phyloP scores from a whole-genome alignment of 2,888 invertebrate species.

The Sisyra terminalis region DNA sequence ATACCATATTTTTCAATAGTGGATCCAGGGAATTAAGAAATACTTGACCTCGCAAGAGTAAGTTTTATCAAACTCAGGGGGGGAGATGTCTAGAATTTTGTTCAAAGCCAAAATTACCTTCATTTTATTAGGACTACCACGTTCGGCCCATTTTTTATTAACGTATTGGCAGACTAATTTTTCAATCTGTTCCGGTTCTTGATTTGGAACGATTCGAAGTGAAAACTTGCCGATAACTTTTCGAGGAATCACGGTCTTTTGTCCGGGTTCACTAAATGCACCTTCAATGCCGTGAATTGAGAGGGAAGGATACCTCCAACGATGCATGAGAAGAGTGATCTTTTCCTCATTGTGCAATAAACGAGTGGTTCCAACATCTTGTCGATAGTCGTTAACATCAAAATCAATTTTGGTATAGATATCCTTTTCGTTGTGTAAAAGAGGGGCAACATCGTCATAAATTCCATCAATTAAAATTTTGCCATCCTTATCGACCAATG shows the following conservation, averaged over 20 bases:
- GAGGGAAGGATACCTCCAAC: constrained; percentile 88
- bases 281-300: constrained; percentile 94
- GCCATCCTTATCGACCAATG: constrained; percentile 73
- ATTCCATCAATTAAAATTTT: constrained; percentile 71
- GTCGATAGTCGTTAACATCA: constrained; percentile 58
- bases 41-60: too few species aligned
- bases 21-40: too few species aligned
- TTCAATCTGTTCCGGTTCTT: constrained; percentile 70
- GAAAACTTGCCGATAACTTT: constrained; percentile 96
- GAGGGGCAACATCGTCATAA: constrained; percentile 61
- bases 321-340: constrained; percentile 72
- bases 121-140: constrained; percentile 76
- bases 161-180: constrained; percentile 62
- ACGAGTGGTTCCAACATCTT: constrained; percentile 48
- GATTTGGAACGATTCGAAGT: constrained; percentile 89
- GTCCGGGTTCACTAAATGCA: constrained; percentile 83
- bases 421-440: constrained; percentile 50
- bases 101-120: constrained; percentile 29
- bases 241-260: constrained; percentile 88
- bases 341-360: constrained; percentile 67
- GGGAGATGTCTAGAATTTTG: too few species aligned
- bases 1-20: too few species aligned
- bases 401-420: constrained; percentile 76
- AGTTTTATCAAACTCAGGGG: too few species aligned
- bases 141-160: constrained; percentile 57